Evolutionary conservation across 2,113 vertebrate genomes (phyloP).

Genomic region (Callipepla squamata): DNA sequence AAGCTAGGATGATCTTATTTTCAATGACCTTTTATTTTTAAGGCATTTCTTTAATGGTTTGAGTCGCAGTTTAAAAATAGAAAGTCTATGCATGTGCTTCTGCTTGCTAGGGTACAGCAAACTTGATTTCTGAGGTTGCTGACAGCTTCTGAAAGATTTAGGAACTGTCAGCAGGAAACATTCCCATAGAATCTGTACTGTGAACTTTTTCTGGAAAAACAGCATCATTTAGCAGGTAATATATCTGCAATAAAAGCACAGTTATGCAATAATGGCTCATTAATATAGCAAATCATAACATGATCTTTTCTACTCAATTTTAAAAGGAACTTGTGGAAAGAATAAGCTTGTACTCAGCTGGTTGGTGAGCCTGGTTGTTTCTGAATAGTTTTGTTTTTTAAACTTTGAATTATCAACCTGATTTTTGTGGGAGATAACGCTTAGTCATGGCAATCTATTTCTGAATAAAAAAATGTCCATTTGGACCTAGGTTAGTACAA

Average conservation of each 20-base stretch:
- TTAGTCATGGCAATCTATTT: constrained; percentile 75
- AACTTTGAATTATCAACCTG: constrained; percentile 71
- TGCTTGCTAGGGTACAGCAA: constrained; percentile 75
- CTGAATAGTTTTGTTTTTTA: constrained; percentile 21
- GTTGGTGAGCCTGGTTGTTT: constrained; percentile 35
- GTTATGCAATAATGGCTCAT: constrained; percentile 79
- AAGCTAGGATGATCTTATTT: constrained; percentile 73
- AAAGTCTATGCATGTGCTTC: constrained; percentile 61
- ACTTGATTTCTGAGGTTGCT: constrained; percentile 81
- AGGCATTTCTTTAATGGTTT: constrained; percentile 65
- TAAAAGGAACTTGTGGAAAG: constrained; percentile 70
- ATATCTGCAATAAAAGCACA: constrained; percentile 80
- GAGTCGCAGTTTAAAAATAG: constrained; percentile 78
- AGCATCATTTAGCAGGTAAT: constrained; percentile 78
- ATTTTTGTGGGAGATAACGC: constrained; percentile 69
- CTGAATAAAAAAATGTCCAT: constrained; percentile 73
- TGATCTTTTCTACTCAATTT: constrained; percentile 71
- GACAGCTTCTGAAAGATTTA: constrained; percentile 85
- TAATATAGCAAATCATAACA: constrained; percentile 79
- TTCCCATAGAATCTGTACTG: constrained; percentile 70
- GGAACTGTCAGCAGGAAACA: constrained; percentile 78
- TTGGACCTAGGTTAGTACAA: constrained; percentile 69
- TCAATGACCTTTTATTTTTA: constrained; percentile 74
- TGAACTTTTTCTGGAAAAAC: constrained; percentile 65
- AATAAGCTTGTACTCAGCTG: constrained; percentile 54